These are phyloP conservation scores for Protobothrops mucrosquamatus DNA, from an alignment of 2,113 vertebrate genomes.

Conservation along the genomic window DNA sequence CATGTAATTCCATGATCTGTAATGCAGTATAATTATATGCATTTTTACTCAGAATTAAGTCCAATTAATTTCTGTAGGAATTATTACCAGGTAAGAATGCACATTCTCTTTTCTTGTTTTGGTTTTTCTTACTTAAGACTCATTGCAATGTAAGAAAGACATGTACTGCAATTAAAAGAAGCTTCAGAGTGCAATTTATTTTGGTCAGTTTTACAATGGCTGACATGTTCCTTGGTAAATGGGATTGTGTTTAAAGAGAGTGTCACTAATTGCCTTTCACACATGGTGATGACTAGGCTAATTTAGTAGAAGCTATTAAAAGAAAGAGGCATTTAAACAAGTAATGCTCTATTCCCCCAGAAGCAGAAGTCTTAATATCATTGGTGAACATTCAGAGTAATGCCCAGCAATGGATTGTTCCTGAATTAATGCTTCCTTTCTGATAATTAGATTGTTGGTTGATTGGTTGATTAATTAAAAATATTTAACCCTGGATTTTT, in stretches of 20 bases:
- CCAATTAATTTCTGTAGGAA: not conserved
- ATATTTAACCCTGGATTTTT: not conserved
- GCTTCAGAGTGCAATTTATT: not conserved
- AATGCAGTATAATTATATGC: not conserved
- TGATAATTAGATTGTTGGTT: not conserved
- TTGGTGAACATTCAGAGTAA: not conserved
- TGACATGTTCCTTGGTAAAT: constrained; percentile 6
- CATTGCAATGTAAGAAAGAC: not conserved
- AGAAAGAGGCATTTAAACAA: not conserved
- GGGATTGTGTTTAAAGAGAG: not conserved
- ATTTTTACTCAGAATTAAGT: not conserved
- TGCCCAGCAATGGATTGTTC: not conserved
- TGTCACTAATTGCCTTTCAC: constrained; percentile 1
- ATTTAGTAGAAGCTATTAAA: constrained; percentile 3
- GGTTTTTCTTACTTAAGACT: not conserved
- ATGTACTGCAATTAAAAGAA: not conserved
- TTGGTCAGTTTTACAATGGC: not conserved
- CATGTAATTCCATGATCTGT: not conserved
- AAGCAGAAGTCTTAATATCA: not conserved
- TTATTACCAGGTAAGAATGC: not conserved
- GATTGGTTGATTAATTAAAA: not conserved
- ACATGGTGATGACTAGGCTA: not conserved
- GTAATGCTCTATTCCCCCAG: not conserved
- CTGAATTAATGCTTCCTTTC: not conserved
- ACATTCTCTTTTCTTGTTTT: not conserved